phyloP scores from a whole-genome alignment of 2,888 invertebrate species.

The Tenthredo notha region DNA sequence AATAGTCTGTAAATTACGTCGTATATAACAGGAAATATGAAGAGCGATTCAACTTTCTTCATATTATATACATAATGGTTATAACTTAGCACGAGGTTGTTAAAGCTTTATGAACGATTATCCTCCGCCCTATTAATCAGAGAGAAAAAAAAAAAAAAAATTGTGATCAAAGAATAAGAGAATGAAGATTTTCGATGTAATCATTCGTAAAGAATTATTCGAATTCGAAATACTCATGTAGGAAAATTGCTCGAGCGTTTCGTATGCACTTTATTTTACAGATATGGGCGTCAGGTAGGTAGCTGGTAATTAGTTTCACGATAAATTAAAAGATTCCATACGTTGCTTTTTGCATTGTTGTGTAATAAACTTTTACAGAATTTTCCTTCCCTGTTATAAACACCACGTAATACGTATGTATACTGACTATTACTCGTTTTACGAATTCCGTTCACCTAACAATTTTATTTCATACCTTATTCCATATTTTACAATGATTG shows the following conservation, averaged over 20 bases:
- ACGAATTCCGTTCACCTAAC: neutral
- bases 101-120: neutral
- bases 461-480: neutral
- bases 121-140: neutral
- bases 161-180: neutral
- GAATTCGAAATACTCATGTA: neutral
- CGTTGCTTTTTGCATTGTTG: constrained; percentile 1
- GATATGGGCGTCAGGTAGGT: neutral
- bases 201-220: no score
- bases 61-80: no score
- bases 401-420: neutral
- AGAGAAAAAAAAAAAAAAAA: neutral
- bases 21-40: constrained; percentile 8
- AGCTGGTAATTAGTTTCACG: neutral
- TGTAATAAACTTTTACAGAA: neutral
- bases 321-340: constrained; percentile 17
- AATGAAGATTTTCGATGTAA: no score
- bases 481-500: neutral
- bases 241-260: neutral
- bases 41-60: constrained; percentile 22
- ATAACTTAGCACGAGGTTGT: neutral
- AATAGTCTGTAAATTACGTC: neutral
- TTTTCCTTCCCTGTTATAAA: neutral
- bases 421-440: neutral
- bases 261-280: neutral